Conservation (phyloP, 1,140 invertebrate genomes). For the Cyphomyrmex costatus region DNA sequence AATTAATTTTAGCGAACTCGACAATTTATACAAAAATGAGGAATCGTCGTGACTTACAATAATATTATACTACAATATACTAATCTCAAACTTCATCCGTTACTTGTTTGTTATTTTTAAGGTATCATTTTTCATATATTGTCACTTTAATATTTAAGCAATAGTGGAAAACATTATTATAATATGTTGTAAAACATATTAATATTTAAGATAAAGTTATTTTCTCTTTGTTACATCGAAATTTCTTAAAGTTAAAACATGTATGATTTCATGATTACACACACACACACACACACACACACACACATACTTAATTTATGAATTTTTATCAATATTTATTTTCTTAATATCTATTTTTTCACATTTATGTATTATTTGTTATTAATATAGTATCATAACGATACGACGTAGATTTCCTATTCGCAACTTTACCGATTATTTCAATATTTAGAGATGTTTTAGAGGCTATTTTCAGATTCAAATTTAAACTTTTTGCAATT, state of each 20-base stretch:
- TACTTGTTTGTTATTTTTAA: neutral
- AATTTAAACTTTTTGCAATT: neutral
- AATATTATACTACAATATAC: too few relatives aligned
- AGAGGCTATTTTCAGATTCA: conserved; percentile 2
- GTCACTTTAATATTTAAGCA: neutral
- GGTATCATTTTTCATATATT: neutral
- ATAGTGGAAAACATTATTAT: too few relatives aligned
- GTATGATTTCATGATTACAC: neutral
- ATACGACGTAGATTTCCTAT: neutral
- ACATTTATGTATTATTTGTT: neutral
- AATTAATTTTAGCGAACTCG: neutral
- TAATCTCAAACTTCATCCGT: neutral
- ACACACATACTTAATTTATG: neutral
- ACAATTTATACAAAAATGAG: neutral
- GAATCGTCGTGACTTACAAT: conserved; percentile 4
- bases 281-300: too few relatives aligned
- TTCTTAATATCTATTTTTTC: neutral
- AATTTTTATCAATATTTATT: conserved; percentile 7
- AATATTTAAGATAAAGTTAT: neutral
- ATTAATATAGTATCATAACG: neutral
- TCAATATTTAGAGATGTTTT: neutral
- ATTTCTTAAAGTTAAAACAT: neutral
- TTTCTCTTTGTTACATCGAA: neutral
- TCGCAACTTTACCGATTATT: neutral
- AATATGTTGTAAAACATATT: too few relatives aligned